phyloP scores from a whole-genome alignment of 2,888 invertebrate species.

The Caenorhabditis sp. region DNA sequence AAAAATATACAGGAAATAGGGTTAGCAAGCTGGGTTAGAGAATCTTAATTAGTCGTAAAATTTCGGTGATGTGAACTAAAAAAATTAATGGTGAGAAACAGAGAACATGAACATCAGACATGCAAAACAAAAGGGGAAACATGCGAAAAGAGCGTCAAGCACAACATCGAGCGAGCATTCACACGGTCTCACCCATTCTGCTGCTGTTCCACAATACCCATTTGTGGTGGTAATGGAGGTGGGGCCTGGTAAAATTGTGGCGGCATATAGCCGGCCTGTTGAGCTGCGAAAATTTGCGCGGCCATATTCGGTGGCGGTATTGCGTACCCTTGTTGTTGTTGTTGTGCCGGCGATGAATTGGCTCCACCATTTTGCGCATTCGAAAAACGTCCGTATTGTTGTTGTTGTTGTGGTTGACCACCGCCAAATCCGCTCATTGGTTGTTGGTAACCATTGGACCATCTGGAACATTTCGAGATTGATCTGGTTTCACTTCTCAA shows the following conservation, averaged over 20 bases:
- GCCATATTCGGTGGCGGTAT: conserved; percentile 18
- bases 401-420: neutral
- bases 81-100: neutral
- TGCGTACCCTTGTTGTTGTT: conserved; percentile 36
- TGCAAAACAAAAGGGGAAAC: conserved; percentile 3
- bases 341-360: neutral
- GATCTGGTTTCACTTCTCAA: neutral
- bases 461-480: conserved; percentile 1
- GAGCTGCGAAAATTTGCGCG: conserved; percentile 30
- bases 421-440: neutral
- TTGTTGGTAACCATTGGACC: neutral
- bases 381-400: neutral
- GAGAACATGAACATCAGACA: conserved; percentile 2
- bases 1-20: neutral
- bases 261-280: conserved; percentile 15
- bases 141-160: conserved; percentile 18
- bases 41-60: neutral
- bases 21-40: too few relatives aligned
- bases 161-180: conserved; percentile 1
- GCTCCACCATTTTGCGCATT: neutral
- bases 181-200: conserved; percentile 42
- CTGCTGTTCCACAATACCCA: neutral
- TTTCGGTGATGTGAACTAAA: too few relatives aligned
- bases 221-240: conserved; percentile 10
- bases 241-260: conserved; percentile 16